Evolutionary conservation across 2,797 vertebrate species (phyloP), one percentile per base, ranked within the genome.

Genomic region (Lacerta agilis): DNA sequence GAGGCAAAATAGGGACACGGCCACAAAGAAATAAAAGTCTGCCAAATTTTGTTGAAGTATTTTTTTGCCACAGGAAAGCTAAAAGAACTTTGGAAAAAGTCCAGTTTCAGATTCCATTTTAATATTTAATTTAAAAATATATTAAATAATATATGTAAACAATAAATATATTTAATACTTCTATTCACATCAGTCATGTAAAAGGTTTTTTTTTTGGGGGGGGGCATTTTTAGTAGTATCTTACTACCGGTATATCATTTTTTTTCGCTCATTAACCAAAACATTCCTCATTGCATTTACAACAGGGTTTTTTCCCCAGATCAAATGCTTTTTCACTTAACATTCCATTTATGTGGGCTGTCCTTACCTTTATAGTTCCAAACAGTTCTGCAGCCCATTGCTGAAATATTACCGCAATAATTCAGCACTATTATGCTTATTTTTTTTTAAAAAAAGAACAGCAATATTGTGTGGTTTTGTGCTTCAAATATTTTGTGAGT

Each of bases 361-460:
- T 87, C 82, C 58, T 95, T 91, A 93, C 67, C 81, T 85, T 95
- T 93, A 92, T 77, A 92, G 36, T 25, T 93, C 87, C 89, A 58
- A 93, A 91, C 80, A 93, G 43, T 41, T 91, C 90, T 87, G 55
- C 89, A 90, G 81, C n/a, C 73, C 11, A 89, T 90, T 83, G 80
- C 84, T 91, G 88, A 96, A 95, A 94, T 94, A 95, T 91, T 94
- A 84, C 27, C 89, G 79, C 36, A 92, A 92, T 95, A 94, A 94
- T 94, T 95, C 93, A 91, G 36, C 80, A 86, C 83, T 33, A 45
- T 72, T 82, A 75, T 83, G 11, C 38, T 86, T 94, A 93, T 92
- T 86, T 33, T 33, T 33, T 33, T 33, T 33, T 33, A 33, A 93
- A 88, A 92, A 81, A 79, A 92, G 64, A 92, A 78, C 64, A 92